Percentiles rank a stretch among this genome's conserved stretches.
Conservation (phyloP, 2,113 vertebrate species). For the Myiozetetes cayanensis region DNA sequence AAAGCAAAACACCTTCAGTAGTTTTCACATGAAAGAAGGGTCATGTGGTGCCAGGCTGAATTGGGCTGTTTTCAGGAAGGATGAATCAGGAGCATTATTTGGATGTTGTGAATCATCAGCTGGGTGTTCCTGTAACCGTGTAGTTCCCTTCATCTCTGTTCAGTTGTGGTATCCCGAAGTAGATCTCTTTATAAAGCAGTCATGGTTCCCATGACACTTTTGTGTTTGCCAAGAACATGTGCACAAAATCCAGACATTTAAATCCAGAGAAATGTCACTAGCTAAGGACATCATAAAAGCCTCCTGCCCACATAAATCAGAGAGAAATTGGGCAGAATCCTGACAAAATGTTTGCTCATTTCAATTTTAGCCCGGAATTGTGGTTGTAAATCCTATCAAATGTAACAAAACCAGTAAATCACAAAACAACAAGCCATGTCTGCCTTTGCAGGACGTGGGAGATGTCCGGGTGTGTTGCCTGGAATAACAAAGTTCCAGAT, state of each 20-base stretch:
- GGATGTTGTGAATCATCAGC: background rate
- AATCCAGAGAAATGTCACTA: background rate
- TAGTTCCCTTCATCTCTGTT: background rate
- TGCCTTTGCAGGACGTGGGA: background rate
- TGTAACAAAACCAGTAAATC: background rate
- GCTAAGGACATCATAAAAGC: background rate
- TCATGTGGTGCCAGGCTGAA: background rate
- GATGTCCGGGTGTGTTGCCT: rapidly evolving
- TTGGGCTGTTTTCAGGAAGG: background rate
- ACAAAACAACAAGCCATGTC: background rate
- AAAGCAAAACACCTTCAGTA: background rate
- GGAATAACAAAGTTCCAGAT: background rate
- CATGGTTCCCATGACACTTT: background rate
- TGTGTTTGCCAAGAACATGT: background rate
- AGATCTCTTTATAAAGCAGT: background rate
- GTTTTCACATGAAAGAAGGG: background rate
- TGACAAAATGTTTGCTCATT: background rate
- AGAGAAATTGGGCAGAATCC: background rate
- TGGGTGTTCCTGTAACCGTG: background rate
- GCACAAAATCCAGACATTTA: conserved; percentile 2
- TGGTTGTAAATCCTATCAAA: background rate
- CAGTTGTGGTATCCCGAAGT: background rate
- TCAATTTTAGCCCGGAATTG: background rate
- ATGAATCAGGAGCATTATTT: conserved; percentile 4
- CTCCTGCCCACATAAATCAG: background rate